Base-by-base conservation (phyloP, 2,888 invertebrate genomes). In the Cistogaster globosa region DNA sequence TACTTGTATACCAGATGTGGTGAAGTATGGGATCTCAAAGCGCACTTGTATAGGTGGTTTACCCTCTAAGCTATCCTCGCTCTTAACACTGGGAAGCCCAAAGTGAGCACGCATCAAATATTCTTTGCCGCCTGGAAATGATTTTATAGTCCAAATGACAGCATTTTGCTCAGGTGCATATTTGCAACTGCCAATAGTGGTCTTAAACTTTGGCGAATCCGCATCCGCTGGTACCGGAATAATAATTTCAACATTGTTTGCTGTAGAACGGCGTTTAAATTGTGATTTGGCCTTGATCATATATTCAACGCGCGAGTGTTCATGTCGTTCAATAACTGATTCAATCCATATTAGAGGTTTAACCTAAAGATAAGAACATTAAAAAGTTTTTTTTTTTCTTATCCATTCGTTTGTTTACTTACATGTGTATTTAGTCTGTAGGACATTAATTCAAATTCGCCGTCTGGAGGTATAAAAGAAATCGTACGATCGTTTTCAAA, bases 241-340 rank as follows among this genome's bases (percentile, higher is more conserved):
- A 38, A 98, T 96, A 87, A 99, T 98, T 93, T 99, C 99, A 58
- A 99, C 99, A 93, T 99, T 99, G 91, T 99, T 99, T 0, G 99
- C 99, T 0, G 99, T 99, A 0, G 99, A 99, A 65, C 99, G 95
- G 48, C 99, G 94, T 91, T 99, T 99, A 92, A 99, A 99, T 93
- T 99, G 99, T 42, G 98, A 98, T 93, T 99, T 98, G 0, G 99
- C 99, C 93, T 99, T 99, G 78, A 99, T 98, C 98, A 99, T 99
- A 92, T 98, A 99, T 90, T 99, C 99, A 12, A 99, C 98, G 87
- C 99, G 94, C 79, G 98, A 98, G 92, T 99, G 99, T 14, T 97
- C 98, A 93, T 99, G 98, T 26, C 98, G 95, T 91, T 99, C 99
- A 90, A 99, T 99, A 2, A 98, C 98, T 8, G 99, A 98, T 92